Evolutionary conservation across 2,797 vertebrate species (phyloP).

Genomic region (Xerus rutilus): DNA sequence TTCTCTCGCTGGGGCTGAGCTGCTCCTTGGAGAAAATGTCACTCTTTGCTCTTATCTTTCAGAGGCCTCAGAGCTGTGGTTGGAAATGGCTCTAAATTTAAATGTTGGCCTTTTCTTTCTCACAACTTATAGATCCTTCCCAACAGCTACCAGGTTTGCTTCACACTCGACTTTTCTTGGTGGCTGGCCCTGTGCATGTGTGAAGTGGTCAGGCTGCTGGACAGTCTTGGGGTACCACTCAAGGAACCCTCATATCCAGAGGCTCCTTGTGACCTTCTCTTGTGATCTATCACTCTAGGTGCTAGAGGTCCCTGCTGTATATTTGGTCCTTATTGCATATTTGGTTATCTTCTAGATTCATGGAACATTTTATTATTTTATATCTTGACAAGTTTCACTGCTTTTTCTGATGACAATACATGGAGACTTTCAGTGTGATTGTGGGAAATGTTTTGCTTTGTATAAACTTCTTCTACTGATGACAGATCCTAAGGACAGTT

Average conservation of each 20-base stretch:
- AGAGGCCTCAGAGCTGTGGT: constrained; percentile 40
- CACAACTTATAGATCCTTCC: background rate
- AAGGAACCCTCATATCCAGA: background rate
- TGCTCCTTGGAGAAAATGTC: constrained; percentile 18
- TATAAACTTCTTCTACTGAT: background rate
- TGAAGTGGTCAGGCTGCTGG: background rate
- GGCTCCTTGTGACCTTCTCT: background rate
- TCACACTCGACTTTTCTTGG: background rate
- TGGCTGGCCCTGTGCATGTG: too few species aligned
- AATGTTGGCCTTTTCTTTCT: constrained; percentile 19
- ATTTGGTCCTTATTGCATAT: background rate
- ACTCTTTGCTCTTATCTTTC: constrained; percentile 58
- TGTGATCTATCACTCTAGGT: accelerated
- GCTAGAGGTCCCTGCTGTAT: background rate
- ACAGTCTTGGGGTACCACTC: background rate
- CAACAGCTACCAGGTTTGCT: background rate
- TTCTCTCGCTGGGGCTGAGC: background rate
- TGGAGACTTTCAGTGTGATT: background rate
- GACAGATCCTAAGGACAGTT: too few species aligned
- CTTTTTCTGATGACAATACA: background rate
- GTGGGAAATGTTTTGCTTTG: background rate
- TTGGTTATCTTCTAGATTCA: background rate
- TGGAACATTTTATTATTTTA: background rate
- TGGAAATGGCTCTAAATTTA: constrained; percentile 63
- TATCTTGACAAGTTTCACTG: background rate